Conservation (phyloP, 1,140 invertebrate genomes). For the Drosophila auraria region DNA sequence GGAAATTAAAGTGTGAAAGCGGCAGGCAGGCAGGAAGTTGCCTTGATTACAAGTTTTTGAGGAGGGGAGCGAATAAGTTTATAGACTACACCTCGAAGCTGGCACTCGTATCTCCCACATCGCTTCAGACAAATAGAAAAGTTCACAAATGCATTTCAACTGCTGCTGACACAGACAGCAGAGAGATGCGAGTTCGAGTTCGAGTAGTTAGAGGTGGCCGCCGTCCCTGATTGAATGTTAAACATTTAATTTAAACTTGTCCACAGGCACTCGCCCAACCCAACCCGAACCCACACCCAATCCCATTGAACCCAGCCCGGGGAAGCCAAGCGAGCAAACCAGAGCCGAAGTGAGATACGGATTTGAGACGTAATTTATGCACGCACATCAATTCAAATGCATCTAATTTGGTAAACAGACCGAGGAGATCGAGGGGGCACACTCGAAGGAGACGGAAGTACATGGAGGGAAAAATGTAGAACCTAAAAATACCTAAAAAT, state of each 20-base stretch:
- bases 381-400: conserved; percentile 82
- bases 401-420: conserved; percentile 80
- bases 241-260: conserved; percentile 83
- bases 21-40: conserved; percentile 74
- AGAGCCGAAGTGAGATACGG: conserved; percentile 22
- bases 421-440: conserved; percentile 15
- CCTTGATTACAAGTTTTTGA: conserved; percentile 72
- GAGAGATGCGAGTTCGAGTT: conserved; percentile 19
- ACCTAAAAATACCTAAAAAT: too few species aligned
- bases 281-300: conserved; percentile 2
- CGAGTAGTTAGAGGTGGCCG: conserved; percentile 46
- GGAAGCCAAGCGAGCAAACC: conserved; percentile 27
- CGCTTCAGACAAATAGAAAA: conserved; percentile 75
- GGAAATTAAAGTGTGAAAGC: conserved; percentile 82
- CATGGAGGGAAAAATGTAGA: neutral
- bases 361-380: conserved; percentile 74
- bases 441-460: conserved; percentile 26
- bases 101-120: conserved; percentile 20
- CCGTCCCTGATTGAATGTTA: conserved; percentile 76
- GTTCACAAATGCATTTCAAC: conserved; percentile 75
- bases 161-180: conserved; percentile 56
- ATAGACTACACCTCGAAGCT: conserved; percentile 16
- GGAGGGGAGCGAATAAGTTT: conserved; percentile 25
- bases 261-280: conserved; percentile 29
- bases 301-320: conserved; percentile 4